Conservation (phyloP, 2,797 vertebrate species). For the Microctenopoma lineatum region DNA sequence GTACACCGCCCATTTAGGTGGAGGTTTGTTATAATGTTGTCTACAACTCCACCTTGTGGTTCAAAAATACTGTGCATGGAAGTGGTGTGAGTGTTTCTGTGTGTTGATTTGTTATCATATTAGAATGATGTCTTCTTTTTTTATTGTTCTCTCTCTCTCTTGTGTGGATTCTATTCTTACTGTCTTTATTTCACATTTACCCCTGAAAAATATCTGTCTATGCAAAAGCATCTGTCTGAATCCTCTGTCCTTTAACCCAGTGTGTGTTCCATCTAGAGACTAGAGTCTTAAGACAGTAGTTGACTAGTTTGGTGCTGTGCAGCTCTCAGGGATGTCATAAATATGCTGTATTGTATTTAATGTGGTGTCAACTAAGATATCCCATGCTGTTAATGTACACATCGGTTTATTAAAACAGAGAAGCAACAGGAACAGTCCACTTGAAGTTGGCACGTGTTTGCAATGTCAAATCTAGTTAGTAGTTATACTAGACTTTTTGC, state of each 20-base stretch:
- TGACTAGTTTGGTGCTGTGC: not conserved
- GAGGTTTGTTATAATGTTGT: conserved; percentile 23
- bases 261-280: not conserved
- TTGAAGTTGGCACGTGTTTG: not conserved
- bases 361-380: not conserved
- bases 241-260: not conserved
- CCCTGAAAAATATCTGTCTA: not conserved
- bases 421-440: conserved; percentile 13
- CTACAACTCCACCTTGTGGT: conserved; percentile 69
- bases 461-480: not conserved
- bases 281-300: not conserved
- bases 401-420: conserved; percentile 6
- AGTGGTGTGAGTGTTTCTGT: not conserved
- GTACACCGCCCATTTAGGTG: conserved; percentile 9
- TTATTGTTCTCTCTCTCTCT: not conserved
- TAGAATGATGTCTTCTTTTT: not conserved
- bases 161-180: not conserved
- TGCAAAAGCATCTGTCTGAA: not conserved
- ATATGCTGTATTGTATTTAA: conserved; percentile 8
- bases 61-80: not conserved
- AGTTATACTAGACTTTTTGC: not conserved
- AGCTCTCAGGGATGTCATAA: conserved; percentile 15
- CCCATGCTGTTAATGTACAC: conserved; percentile 3
- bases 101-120: not conserved
- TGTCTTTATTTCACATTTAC: not conserved